Conservation (phyloP, 1,140 invertebrate genomes). For the Grapholita molesta region DNA sequence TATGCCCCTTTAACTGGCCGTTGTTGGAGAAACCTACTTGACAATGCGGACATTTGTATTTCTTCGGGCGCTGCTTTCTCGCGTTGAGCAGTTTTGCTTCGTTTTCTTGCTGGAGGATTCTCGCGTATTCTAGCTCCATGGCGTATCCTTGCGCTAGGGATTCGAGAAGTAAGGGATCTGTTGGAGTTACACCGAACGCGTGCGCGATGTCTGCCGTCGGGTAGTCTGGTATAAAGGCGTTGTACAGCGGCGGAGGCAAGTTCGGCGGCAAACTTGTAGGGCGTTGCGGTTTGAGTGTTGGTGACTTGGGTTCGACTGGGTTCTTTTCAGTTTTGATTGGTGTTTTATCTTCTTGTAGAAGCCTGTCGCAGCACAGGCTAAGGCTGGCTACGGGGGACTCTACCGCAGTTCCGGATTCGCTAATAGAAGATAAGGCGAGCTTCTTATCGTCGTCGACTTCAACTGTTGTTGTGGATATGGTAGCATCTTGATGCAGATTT, state of each 20-base stretch:
- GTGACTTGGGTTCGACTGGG: slow-evolving; percentile 25
- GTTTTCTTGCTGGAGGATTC: slow-evolving; percentile 82
- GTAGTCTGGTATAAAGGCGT: slow-evolving; percentile 58
- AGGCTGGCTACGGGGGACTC: slow-evolving; percentile 58
- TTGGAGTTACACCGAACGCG: slow-evolving; percentile 69
- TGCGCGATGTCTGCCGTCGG: slow-evolving; percentile 70
- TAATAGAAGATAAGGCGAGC: slow-evolving; percentile 17
- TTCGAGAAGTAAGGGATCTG: slow-evolving; percentile 75
- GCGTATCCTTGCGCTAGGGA: slow-evolving; percentile 78
- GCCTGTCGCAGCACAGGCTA: slow-evolving; percentile 56
- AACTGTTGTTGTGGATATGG: slow-evolving; percentile 75
- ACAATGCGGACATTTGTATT: slow-evolving; percentile 93
- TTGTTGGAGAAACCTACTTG: slow-evolving; percentile 95
- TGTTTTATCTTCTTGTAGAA: slow-evolving; percentile 44
- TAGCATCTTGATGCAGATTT: slow-evolving; percentile 72
- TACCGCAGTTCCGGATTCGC: neutral
- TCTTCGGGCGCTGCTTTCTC: slow-evolving; percentile 90
- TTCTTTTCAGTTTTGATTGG: slow-evolving; percentile 27
- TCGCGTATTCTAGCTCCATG: slow-evolving; percentile 82
- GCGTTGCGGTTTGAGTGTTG: neutral
- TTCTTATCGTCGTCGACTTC: slow-evolving; percentile 50
- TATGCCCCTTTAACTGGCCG: slow-evolving; percentile 94
- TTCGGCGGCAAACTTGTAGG: slow-evolving; percentile 24
- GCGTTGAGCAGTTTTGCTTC: slow-evolving; percentile 80
- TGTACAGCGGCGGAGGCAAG: slow-evolving; percentile 31